Evolutionary conservation across 1,140 invertebrate genomes (phyloP).

Genomic region (Drosophila ananassae): DNA sequence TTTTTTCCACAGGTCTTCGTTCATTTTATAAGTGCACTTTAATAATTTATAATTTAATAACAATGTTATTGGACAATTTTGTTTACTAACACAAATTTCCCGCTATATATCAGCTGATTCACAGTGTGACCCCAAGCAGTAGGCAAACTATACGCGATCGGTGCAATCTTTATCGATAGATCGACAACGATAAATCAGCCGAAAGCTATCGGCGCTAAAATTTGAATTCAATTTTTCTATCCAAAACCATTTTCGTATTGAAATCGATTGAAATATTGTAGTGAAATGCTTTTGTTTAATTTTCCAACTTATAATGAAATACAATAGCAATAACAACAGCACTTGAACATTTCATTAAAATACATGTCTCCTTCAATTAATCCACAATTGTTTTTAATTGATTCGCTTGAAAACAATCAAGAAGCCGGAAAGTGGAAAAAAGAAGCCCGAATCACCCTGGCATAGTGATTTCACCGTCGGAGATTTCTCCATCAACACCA

Average conservation of each 20-base stretch:
- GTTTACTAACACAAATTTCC: neutral
- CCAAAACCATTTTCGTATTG: too few species aligned
- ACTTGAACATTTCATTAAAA: neutral
- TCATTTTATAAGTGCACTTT: constrained; percentile 12
- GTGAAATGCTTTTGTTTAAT: too few species aligned
- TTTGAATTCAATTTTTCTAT: neutral
- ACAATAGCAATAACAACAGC: neutral
- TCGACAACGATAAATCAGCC: neutral
- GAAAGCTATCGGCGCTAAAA: neutral
- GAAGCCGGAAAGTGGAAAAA: neutral
- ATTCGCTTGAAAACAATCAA: constrained; percentile 32
- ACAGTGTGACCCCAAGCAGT: neutral
- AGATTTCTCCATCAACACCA: constrained; percentile 42
- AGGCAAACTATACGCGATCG: constrained; percentile 7
- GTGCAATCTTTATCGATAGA: neutral
- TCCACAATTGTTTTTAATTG: constrained; percentile 61
- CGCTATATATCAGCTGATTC: constrained; percentile 18
- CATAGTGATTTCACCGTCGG: constrained; percentile 2
- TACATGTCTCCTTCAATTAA: constrained; percentile 3
- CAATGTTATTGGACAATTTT: neutral
- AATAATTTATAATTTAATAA: neutral
- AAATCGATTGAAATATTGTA: too few species aligned
- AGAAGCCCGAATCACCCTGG: neutral
- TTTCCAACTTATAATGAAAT: too few species aligned
- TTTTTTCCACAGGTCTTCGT: constrained; percentile 7